Percentiles rank a stretch among this genome's conserved stretches.
These are phyloP conservation scores for Falco columbarius DNA, from an alignment of 2,797 vertebrate species.

Conservation along the genomic window DNA sequence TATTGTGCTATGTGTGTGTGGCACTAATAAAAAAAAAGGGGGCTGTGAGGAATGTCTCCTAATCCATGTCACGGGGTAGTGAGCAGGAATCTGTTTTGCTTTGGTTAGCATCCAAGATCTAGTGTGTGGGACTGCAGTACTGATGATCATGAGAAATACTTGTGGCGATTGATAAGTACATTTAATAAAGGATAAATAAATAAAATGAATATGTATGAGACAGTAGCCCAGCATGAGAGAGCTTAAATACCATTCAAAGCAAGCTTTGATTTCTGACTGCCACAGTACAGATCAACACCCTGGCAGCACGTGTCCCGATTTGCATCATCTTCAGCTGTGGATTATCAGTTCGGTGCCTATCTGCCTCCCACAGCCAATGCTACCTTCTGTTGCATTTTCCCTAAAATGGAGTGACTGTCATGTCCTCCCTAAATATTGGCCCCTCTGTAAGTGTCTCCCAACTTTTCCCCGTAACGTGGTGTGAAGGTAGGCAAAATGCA, in stretches of 20 bases:
- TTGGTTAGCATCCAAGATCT: not conserved
- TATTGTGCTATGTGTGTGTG: rapidly evolving
- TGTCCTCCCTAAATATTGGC: not conserved
- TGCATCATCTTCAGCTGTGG: not conserved
- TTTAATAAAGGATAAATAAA: not conserved
- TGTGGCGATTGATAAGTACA: not conserved
- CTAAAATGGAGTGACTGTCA: not conserved
- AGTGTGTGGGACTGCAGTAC: no score
- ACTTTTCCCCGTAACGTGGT: not conserved
- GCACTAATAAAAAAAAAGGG: not conserved
- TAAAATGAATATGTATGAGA: not conserved
- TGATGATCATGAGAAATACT: not conserved
- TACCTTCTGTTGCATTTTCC: not conserved
- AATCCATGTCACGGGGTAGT: rapidly evolving
- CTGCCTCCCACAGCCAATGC: not conserved
- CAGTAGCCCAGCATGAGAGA: not conserved
- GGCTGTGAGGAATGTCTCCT: not conserved
- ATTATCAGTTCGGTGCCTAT: not conserved
- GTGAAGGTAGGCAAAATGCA: not conserved
- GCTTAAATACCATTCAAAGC: not conserved
- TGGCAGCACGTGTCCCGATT: not conserved
- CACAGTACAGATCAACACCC: not conserved
- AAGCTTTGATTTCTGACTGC: not conserved
- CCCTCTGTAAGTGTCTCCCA: not conserved
- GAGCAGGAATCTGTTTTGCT: not conserved